Percentiles rank a stretch among this genome's conserved stretches.
Conservation (phyloP, 2,888 invertebrate genomes). For the Oegoconia quadripuncta region DNA sequence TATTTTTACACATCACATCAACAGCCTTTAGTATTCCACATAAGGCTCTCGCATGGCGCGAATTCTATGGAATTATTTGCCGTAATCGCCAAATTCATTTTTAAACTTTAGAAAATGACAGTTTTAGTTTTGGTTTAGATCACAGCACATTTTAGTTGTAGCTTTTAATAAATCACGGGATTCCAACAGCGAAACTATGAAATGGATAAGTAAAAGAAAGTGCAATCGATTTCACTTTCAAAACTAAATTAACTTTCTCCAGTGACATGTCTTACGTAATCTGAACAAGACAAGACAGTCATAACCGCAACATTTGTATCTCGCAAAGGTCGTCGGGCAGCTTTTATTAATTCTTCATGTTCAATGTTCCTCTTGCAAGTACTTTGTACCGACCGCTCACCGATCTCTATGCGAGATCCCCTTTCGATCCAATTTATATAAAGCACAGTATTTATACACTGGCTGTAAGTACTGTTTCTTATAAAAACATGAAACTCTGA, state of each 20-base stretch:
- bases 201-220: slow-evolving; percentile 75
- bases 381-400: slow-evolving; percentile 14
- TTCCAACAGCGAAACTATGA: slow-evolving; percentile 56
- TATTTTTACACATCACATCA: too few species aligned
- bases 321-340: slow-evolving; percentile 60
- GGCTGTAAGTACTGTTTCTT: too few species aligned
- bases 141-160: too few species aligned
- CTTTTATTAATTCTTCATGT: slow-evolving; percentile 30
- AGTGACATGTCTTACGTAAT: slow-evolving; percentile 76
- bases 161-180: slow-evolving; percentile 26
- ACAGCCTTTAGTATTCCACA: too few species aligned
- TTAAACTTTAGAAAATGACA: not conserved
- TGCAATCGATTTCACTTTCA: slow-evolving; percentile 79
- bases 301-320: slow-evolving; percentile 66
- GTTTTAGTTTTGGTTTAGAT: too few species aligned
- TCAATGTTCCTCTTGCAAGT: slow-evolving; percentile 26
- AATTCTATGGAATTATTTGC: too few species aligned
- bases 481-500: too few species aligned
- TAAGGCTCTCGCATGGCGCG: too few species aligned
- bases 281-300: slow-evolving; percentile 66
- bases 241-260: slow-evolving; percentile 79
- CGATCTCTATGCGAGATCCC: slow-evolving; percentile 9
- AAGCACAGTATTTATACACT: too few species aligned
- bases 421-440: not conserved
- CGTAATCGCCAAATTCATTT: too few species aligned